Conservation (phyloP, 2,113 vertebrate genomes). For the Recurvirostra avosetta region DNA sequence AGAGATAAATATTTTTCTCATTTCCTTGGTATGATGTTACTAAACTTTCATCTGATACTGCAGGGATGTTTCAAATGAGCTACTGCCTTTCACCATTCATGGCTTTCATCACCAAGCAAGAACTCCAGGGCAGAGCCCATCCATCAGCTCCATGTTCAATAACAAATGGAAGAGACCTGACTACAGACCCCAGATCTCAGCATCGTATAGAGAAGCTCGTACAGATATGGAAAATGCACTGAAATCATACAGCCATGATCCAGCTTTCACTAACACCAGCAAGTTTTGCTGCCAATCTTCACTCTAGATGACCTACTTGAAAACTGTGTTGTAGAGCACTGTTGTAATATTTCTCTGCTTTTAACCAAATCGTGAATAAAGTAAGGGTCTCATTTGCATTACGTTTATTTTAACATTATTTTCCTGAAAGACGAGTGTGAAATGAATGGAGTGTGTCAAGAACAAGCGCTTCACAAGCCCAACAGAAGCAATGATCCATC, state of each 20-base stretch:
- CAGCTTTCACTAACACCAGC: not conserved
- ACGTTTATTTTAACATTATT: not conserved
- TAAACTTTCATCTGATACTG: not conserved
- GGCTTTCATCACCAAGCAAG: not conserved
- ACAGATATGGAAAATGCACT: not conserved
- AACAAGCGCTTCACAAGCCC: not conserved
- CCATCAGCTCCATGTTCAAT: fast-evolving
- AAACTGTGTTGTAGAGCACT: fast-evolving
- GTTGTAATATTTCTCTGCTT: not conserved
- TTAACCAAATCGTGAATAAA: not conserved
- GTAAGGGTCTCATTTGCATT: not conserved
- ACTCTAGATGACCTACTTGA: not conserved
- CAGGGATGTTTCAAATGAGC: not conserved
- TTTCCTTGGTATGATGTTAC: not conserved
- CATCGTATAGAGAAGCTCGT: fast-evolving
- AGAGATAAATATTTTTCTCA: not conserved
- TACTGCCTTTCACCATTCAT: fast-evolving
- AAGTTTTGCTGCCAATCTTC: not conserved
- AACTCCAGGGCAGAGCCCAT: not conserved
- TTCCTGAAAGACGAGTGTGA: not conserved
- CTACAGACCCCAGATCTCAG: not conserved
- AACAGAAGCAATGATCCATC: not conserved
- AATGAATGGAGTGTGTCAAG: fast-evolving
- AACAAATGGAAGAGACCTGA: not conserved
- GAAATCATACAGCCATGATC: not conserved